Evolutionary conservation across 1,140 invertebrate species (phyloP).

Genomic region (Drosophila azteca): DNA sequence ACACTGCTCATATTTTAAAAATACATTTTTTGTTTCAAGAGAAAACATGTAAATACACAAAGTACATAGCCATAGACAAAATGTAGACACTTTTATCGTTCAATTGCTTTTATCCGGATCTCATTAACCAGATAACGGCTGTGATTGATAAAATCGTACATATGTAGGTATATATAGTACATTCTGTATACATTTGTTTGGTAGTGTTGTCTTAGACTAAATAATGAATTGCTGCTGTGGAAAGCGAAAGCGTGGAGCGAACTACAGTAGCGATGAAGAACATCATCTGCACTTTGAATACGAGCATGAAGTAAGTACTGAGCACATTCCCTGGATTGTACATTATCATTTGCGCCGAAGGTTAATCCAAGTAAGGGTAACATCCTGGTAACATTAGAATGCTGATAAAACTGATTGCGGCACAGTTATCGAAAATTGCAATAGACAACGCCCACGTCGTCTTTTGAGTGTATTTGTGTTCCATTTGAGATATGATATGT

Average conservation of each 20-base stretch:
- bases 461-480: background rate
- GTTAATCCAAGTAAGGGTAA: too few relatives aligned
- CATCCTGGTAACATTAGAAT: background rate
- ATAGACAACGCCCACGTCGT: background rate
- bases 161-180: too few relatives aligned
- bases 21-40: too few relatives aligned
- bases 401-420: background rate
- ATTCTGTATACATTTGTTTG: background rate
- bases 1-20: too few relatives aligned
- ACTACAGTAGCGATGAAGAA: conserved; percentile 13
- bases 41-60: background rate
- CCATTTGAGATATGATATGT: background rate
- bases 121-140: conserved; percentile 7
- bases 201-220: background rate
- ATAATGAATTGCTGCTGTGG: conserved; percentile 55
- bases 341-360: background rate
- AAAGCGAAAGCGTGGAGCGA: conserved; percentile 32
- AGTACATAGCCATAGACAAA: background rate
- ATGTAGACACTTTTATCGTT: too few relatives aligned
- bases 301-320: conserved; percentile 48
- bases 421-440: conserved; percentile 1
- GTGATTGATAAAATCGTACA: background rate
- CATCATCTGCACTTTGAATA: conserved; percentile 10
- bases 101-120: background rate
- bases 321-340: background rate